Base-by-base conservation (phyloP, 2,113 vertebrate species). In the Sturnus vulgaris region DNA sequence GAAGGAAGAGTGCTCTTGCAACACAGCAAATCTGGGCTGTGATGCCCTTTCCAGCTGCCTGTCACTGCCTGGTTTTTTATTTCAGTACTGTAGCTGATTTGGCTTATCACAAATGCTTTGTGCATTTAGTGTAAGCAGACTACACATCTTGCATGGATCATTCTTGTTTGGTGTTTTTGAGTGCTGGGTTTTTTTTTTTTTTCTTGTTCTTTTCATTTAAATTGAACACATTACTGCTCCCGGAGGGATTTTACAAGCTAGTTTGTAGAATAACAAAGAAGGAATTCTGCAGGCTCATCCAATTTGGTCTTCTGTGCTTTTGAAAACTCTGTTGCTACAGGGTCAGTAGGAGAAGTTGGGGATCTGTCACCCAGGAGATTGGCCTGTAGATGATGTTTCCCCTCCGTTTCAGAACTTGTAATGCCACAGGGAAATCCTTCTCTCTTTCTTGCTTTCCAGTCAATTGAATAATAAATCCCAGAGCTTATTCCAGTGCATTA, bases 391-490 rank as follows among this genome's bases (percentile, higher is more conserved):
- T 86, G 92, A 86, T 83, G 64, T 83, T 96, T 83, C 72, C 76
- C 57, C 44, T 89, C 73, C 35, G 68, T 78, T 93, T 91, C 81
- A 96, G 83, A 79, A 72, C 65, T 9, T 61, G 75, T 85, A 90
- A 82, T 2, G 10, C 88, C 82, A 86, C 63, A 66, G 88, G 81
- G 94, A 90, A 93, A 80, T 76, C 75, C 61, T 92, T 63, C 40
- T 66, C 33, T 91, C 33, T 84, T 27, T 92, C 42, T 70, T 81
- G 82, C 77, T 81, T 92, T 90, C 66, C 49, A 80, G 68, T 93
- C 82, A 92, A 77, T 88, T 95, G 82, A 93, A 83, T 90, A 97
- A 97, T 88, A 93, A 92, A 82, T 86, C 64, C 85, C 52, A 88
- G 65, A 83, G 91, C 42, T 88, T 86, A 86, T 73, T 88, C 24